These are phyloP conservation scores for Plagodis dolabraria DNA, from an alignment of 2,888 invertebrate genomes.

Conservation along the genomic window DNA sequence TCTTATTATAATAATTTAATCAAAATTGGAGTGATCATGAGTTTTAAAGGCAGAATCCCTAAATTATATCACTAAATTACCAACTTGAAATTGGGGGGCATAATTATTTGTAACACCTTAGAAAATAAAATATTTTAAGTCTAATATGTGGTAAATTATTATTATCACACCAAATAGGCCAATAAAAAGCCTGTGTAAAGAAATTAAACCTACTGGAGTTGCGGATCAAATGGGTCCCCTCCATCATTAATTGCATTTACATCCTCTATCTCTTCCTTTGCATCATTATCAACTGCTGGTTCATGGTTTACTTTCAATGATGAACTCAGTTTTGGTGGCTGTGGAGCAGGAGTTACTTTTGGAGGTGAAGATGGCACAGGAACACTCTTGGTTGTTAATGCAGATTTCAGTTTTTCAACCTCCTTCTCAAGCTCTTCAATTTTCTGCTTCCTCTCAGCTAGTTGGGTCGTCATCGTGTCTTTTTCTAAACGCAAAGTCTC, in stretches of 20 bases:
- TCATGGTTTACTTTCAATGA: constrained; percentile 69
- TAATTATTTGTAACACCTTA: background rate
- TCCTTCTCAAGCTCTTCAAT: constrained; percentile 74
- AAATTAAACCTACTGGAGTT: constrained; percentile 38
- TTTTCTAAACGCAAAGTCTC: constrained; percentile 77
- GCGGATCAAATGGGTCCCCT: constrained; percentile 67
- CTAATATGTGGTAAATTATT: constrained; percentile 17
- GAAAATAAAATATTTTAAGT: constrained; percentile 4
- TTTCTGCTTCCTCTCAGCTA: constrained; percentile 68
- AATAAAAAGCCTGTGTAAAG: background rate
- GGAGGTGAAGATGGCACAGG: constrained; percentile 55
- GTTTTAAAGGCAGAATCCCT: too few species aligned
- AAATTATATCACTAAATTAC: background rate
- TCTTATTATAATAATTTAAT: too few species aligned
- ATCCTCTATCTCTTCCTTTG: constrained; percentile 80
- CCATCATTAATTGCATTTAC: constrained; percentile 69
- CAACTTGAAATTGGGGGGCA: background rate
- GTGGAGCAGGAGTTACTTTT: constrained; percentile 71
- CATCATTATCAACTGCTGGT: constrained; percentile 74
- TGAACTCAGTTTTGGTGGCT: constrained; percentile 70
- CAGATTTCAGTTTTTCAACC: constrained; percentile 62
- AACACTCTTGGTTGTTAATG: constrained; percentile 68
- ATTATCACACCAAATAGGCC: constrained; percentile 5
- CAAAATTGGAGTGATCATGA: too few species aligned
- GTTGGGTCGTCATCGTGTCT: constrained; percentile 67